Percentiles rank a stretch among this genome's conserved stretches.
phyloP scores from a whole-genome alignment of 2,797 vertebrate genomes.

The Aselliscus stoliczkanus region DNA sequence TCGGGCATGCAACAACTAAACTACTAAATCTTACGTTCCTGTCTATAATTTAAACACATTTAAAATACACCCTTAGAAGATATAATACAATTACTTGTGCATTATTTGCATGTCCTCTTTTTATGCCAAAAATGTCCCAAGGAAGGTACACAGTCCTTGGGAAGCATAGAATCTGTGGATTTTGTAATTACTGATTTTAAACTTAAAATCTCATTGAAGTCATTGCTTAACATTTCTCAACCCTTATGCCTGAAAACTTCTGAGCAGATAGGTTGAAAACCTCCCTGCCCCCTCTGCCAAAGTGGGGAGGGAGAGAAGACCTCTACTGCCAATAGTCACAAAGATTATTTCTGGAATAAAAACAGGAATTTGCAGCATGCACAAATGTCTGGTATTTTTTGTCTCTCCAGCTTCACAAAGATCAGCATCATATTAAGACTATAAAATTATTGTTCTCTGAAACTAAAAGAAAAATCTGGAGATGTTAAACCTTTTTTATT shows the following conservation, averaged over 20 bases:
- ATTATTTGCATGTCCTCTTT: conserved; percentile 4
- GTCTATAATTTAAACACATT: neutral
- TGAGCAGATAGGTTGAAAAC: neutral
- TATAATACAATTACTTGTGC: neutral
- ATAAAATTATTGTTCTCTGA: conserved; percentile 28
- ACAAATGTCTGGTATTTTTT: neutral
- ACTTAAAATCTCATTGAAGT: neutral
- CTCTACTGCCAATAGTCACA: neutral
- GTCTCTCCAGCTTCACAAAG: conserved; percentile 34
- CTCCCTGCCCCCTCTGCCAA: neutral
- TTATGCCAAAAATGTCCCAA: neutral
- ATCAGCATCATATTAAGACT: neutral
- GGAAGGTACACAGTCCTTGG: neutral
- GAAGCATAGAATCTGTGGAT: neutral
- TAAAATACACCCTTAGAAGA: conserved; percentile 7
- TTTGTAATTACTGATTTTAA: conserved; percentile 15
- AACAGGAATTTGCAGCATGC: neutral
- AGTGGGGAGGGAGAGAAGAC: neutral
- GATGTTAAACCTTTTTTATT: conserved; percentile 26
- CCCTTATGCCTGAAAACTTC: conserved; percentile 1
- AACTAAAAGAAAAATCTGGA: neutral
- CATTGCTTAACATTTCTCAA: neutral
- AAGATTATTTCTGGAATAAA: conserved; percentile 44
- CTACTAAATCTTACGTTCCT: neutral
- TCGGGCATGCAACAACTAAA: neutral